These are phyloP conservation scores for Campylomormyrus tamandua DNA, from an alignment of 2,113 vertebrate species.

Conservation along the genomic window DNA sequence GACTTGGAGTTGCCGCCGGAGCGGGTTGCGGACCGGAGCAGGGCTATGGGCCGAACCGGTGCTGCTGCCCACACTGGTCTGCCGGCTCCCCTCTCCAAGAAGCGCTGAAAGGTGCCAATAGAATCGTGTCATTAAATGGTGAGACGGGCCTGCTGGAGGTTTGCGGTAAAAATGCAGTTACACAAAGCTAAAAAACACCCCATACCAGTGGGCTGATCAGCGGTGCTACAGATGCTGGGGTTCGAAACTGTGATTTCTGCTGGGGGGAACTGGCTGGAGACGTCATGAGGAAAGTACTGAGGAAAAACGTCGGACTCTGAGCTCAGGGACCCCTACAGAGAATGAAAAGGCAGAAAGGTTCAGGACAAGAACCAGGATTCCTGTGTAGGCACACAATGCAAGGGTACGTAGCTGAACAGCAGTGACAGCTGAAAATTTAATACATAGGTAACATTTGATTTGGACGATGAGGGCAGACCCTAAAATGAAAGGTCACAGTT, in stretches of 20 bases:
- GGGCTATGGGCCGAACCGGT: constrained; percentile 65
- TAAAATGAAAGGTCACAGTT: not conserved
- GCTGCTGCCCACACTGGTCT: constrained; percentile 59
- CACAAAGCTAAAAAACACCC: not conserved
- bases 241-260: not conserved
- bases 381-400: not conserved
- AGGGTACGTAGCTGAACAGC: not conserved
- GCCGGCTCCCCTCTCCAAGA: constrained; percentile 50
- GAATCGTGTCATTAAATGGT: not conserved
- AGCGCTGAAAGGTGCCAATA: constrained; percentile 31
- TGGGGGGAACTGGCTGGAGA: constrained; percentile 52
- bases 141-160: not conserved
- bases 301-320: constrained; percentile 70
- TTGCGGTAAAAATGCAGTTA: not conserved
- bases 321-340: constrained; percentile 73
- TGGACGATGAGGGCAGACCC: not conserved
- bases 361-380: not conserved
- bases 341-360: not conserved
- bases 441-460: not conserved
- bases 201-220: not conserved
- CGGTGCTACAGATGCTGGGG: not conserved
- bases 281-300: constrained; percentile 72
- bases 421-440: not conserved
- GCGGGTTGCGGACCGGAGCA: constrained; percentile 66
- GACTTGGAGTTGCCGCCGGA: constrained; percentile 72